Conservation (phyloP, 2,797 vertebrate genomes). For the Sebastes elongatus region DNA sequence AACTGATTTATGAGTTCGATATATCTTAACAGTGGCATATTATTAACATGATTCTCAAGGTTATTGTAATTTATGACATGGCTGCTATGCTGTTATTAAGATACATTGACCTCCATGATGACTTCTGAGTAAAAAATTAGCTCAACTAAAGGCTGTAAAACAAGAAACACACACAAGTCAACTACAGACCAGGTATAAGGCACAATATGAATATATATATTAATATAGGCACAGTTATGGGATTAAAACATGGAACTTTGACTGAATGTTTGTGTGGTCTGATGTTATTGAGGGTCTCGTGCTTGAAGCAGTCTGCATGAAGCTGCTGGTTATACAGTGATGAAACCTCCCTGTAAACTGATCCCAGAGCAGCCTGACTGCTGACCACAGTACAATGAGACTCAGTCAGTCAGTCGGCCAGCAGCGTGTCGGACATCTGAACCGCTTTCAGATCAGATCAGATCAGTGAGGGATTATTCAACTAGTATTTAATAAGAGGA, state of each 20-base stretch:
- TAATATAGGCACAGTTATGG: too few relatives aligned
- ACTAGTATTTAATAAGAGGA: neutral
- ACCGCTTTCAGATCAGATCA: slow-evolving; percentile 2
- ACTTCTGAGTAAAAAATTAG: neutral
- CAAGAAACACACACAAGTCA: neutral
- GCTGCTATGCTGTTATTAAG: neutral
- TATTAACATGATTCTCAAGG: neutral
- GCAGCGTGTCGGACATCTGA: slow-evolving; percentile 27
- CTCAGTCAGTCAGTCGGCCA: neutral
- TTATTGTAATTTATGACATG: neutral
- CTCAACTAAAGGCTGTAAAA: slow-evolving; percentile 10
- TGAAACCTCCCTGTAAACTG: slow-evolving; percentile 32
- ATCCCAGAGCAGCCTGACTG: slow-evolving; percentile 36
- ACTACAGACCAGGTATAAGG: too few relatives aligned
- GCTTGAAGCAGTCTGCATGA: neutral
- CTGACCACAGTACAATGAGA: slow-evolving; percentile 2
- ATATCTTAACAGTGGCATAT: neutral
- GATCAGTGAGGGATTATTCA: neutral
- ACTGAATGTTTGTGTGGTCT: neutral
- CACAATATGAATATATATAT: too few relatives aligned
- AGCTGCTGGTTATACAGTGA: slow-evolving; percentile 6
- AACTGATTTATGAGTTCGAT: neutral
- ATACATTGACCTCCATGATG: neutral
- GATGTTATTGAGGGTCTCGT: neutral
- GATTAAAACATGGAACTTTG: too few relatives aligned